Percentiles rank a stretch among this genome's conserved stretches.
These are phyloP conservation scores for Patagioenas fasciata DNA, from an alignment of 2,113 vertebrate genomes.

Conservation along the genomic window DNA sequence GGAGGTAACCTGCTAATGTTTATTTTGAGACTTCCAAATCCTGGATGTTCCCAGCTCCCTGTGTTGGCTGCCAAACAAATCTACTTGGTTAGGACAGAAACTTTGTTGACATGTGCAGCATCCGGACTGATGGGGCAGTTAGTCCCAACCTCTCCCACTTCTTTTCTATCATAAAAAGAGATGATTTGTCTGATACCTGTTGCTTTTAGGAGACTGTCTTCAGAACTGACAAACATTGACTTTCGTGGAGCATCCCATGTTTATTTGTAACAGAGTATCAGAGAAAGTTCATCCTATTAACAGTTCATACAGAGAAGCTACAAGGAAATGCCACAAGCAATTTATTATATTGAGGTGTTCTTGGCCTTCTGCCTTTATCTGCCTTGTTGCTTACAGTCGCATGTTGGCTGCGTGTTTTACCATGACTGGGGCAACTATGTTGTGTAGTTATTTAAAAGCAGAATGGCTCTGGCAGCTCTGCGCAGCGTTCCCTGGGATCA, in stretches of 20 bases:
- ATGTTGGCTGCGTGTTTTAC: fast-evolving
- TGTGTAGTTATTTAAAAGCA: neutral
- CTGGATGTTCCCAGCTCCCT: neutral
- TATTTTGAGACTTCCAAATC: neutral
- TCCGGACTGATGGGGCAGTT: neutral
- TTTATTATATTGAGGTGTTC: neutral
- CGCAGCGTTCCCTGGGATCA: neutral
- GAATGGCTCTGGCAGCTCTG: neutral
- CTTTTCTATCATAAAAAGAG: neutral
- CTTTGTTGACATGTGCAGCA: fast-evolving
- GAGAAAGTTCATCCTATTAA: neutral
- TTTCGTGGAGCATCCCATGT: neutral
- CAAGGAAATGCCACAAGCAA: neutral
- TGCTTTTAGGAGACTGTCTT: neutral
- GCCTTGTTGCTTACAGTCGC: neutral
- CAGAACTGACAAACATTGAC: neutral
- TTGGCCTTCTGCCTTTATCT: neutral
- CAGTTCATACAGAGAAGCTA: neutral
- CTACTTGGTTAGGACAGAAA: neutral
- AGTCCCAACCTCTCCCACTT: neutral
- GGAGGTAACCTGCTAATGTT: neutral
- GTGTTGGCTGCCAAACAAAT: neutral
- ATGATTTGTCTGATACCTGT: neutral
- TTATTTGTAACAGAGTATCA: neutral
- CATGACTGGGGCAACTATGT: neutral